Evolutionary conservation across 37 sponge, comb jelly and placozoan species (phyloP).

Genomic region (Beroe ovata): DNA sequence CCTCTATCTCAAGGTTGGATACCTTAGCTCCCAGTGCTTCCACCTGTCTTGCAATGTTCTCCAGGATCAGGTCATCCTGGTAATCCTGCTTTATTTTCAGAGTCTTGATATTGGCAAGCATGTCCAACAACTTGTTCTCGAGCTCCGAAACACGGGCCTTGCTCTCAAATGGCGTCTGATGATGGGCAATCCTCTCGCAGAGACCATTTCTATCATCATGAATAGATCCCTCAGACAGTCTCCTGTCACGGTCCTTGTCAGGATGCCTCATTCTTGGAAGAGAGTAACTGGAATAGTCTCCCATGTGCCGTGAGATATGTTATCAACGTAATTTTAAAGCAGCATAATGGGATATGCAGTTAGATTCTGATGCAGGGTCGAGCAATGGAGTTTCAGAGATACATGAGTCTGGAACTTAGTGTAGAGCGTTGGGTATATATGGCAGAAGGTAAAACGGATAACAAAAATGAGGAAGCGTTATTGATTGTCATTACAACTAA

Average conservation of each 20-base stretch:
- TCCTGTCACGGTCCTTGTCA: neutral
- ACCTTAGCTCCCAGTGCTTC: neutral
- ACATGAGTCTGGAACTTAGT: no score
- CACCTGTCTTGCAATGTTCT: slow-evolving; percentile 5
- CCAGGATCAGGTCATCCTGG: neutral
- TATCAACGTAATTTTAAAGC: no score
- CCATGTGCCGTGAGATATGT: neutral
- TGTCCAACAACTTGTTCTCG: neutral
- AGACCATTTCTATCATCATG: neutral
- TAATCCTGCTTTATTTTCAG: neutral
- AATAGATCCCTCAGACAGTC: neutral
- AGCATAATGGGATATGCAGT: no score
- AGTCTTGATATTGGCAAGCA: neutral
- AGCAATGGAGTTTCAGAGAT: no score
- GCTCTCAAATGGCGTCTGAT: neutral
- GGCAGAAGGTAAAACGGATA: neutral
- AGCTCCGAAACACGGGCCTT: neutral
- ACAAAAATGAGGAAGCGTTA: neutral
- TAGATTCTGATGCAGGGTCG: no score
- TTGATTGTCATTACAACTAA: neutral
- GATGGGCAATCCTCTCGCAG: neutral
- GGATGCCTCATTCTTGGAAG: neutral
- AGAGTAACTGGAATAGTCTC: neutral
- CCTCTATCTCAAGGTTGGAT: slow-evolving; percentile 13
- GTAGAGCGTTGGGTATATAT: no score